Evolutionary conservation across 2,888 invertebrate genomes (phyloP).

Genomic region (Euclidia mi): DNA sequence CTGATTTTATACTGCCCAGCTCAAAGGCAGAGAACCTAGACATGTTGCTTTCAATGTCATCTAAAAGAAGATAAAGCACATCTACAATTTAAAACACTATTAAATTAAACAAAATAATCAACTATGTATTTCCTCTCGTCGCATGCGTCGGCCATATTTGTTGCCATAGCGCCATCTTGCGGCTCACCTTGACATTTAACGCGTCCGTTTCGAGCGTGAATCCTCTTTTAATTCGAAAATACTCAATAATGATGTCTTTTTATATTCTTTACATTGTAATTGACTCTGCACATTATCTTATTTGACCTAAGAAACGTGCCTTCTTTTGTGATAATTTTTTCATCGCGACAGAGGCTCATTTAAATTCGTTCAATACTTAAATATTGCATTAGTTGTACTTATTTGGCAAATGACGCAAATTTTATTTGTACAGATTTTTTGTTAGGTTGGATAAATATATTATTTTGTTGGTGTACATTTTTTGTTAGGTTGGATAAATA

Average conservation of each 20-base stretch:
- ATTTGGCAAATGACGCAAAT: no score
- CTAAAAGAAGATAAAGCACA: no score
- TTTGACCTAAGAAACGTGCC: slow-evolving; percentile 13
- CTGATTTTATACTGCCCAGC: no score
- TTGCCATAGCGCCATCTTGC: slow-evolving; percentile 71
- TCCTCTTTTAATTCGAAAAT: slow-evolving; percentile 68
- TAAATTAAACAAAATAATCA: not conserved
- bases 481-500: no score
- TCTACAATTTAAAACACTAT: no score
- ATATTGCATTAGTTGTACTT: no score
- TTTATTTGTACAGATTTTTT: no score
- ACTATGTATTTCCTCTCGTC: slow-evolving; percentile 20
- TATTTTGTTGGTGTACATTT: no score
- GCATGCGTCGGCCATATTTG: slow-evolving; percentile 59
- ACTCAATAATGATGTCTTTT: slow-evolving; percentile 15
- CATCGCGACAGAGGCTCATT: slow-evolving; percentile 11
- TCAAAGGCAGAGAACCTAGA: no score
- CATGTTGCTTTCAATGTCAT: no score
- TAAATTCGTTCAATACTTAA: not conserved
- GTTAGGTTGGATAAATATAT: no score
- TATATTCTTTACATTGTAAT: slow-evolving; percentile 15
- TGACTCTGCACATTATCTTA: slow-evolving; percentile 8
- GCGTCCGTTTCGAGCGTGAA: slow-evolving; percentile 62
- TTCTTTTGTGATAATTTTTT: slow-evolving; percentile 24
- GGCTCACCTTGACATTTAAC: slow-evolving; percentile 83